phyloP scores from a whole-genome alignment of 2,888 invertebrate genomes.

The Cantharis rustica region DNA sequence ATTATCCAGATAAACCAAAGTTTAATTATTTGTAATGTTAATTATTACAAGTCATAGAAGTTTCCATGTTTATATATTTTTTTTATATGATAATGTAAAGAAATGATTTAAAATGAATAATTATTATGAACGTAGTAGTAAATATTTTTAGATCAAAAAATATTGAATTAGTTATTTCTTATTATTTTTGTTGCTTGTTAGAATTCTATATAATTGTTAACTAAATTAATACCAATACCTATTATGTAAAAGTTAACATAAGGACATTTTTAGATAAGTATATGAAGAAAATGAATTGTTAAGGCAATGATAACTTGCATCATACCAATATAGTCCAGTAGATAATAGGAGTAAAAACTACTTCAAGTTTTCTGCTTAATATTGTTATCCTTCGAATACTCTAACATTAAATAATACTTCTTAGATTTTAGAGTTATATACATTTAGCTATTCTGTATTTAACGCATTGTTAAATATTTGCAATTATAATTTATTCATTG shows the following conservation, averaged over 20 bases:
- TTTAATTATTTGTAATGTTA: neutral
- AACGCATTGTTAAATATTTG: constrained; percentile 30
- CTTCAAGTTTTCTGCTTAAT: constrained; percentile 45
- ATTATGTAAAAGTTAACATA: constrained; percentile 12
- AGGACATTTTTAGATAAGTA: constrained; percentile 28
- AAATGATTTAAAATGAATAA: neutral
- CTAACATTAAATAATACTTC: constrained; percentile 30
- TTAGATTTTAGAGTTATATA: constrained; percentile 30
- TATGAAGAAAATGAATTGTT: constrained; percentile 27
- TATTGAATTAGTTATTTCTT: neutral
- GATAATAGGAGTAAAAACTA: constrained; percentile 50
- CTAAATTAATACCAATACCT: constrained; percentile 7
- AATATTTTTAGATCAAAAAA: neutral
- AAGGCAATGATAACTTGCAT: constrained; percentile 27
- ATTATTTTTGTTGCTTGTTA: constrained; percentile 17
- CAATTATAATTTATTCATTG: constrained; percentile 29
- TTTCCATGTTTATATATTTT: neutral
- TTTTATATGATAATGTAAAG: neutral
- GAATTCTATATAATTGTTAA: constrained; percentile 24
- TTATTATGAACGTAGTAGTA: neutral
- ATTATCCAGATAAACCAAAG: neutral
- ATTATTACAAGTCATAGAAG: neutral
- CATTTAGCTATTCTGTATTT: constrained; percentile 30
- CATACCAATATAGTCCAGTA: constrained; percentile 50
- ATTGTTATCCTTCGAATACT: constrained; percentile 46